Evolutionary conservation across 23 tunicate genomes (phyloP), one percentile per base, ranked within the genome.

Genomic region (Trididemnum miniatum): DNA sequence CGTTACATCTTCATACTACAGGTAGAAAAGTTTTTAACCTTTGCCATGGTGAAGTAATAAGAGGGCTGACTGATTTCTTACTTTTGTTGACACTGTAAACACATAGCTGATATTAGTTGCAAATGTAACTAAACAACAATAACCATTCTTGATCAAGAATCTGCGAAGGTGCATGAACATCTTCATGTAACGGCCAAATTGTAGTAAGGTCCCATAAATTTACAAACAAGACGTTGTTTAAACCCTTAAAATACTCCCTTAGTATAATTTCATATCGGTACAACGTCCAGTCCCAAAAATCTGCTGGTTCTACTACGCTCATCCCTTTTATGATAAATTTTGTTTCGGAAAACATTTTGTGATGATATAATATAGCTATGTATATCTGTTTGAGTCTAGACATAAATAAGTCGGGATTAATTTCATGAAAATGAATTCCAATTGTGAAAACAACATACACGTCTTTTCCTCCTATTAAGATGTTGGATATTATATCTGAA

Each of bases 131-230:
- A n/a, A n/a, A n/a, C n/a, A n/a, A n/a, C n/a, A n/a, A n/a, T n/a
- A n/a, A n/a, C n/a, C n/a, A n/a, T 77, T 77, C 38, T 77, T 54
- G 22, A 3, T 52, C 22, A 20, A 77, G 31, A 31, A 25, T 52
- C 20, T 2, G 37, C 3, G 2, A 20, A 2, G 4, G 4, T 52
- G 82, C 67, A 57, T 77, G 82, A 31, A 20, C 27, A 54, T 77
- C 67, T 20, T 3, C 79, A 32, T 24, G 28, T 31, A 77, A 27
- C 25, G 66, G 82, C 65, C 65, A 77, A 15, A 77, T 27, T 4
- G 65, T 76, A 20, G 89, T 76, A 35, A 83, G 31, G 33, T 83
- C 87, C 87, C 87, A 83, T 33, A 83, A 52, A 59, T 32, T 54
- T 28, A 83, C 0, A 59, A 72, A 72, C 31, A 72, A 37, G 2